Conservation (phyloP, 2,888 invertebrate genomes). For the Cryptosula pallasiana region DNA sequence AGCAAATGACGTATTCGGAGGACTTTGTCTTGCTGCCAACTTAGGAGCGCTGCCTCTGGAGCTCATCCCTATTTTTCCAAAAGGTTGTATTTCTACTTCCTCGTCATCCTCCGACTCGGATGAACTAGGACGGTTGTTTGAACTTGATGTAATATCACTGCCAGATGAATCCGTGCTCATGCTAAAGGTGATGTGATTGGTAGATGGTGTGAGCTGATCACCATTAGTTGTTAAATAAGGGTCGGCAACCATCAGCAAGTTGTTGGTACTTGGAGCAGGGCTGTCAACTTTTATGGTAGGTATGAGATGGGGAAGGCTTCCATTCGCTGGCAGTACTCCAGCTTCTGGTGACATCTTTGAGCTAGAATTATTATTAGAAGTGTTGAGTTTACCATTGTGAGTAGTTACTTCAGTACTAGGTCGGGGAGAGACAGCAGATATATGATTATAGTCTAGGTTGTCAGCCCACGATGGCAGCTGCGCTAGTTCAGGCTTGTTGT, state of each 20-base stretch:
- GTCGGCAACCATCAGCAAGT: neutral
- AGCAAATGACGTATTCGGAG: neutral
- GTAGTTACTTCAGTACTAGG: neutral
- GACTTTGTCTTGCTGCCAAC: neutral
- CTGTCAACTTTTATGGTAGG: neutral
- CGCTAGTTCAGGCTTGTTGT: conserved; percentile 54
- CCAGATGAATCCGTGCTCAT: neutral
- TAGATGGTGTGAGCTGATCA: neutral
- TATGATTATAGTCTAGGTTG: conserved; percentile 77
- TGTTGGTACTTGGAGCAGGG: neutral
- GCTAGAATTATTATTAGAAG: neutral
- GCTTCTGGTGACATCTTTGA: neutral
- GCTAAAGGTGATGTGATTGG: neutral
- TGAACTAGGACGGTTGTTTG: neutral
- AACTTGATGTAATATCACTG: neutral
- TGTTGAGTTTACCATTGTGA: conserved; percentile 1
- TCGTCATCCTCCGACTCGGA: neutral
- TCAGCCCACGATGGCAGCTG: conserved; percentile 94
- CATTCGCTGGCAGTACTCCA: neutral
- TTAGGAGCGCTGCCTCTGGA: neutral
- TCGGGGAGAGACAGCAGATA: conserved; percentile 30
- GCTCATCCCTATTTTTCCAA: neutral
- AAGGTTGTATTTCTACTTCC: conserved; percentile 5
- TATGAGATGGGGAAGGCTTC: neutral
- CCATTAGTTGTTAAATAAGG: neutral